These are phyloP conservation scores for Tragulus kanchil DNA, from an alignment of 2,113 vertebrate genomes.

Conservation along the genomic window DNA sequence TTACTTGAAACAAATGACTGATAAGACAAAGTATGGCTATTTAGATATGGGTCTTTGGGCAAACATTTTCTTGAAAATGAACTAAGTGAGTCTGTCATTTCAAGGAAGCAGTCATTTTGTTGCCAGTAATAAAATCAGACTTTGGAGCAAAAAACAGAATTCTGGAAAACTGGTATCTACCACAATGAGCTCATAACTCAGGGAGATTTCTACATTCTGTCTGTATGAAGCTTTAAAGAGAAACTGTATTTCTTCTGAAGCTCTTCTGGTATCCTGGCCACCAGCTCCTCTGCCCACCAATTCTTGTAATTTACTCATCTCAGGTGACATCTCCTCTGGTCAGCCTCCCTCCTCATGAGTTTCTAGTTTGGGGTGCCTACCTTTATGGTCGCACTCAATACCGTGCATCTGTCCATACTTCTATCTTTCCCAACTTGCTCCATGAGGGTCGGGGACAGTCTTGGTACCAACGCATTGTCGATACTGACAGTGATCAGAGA, in stretches of 20 bases:
- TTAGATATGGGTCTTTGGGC: background rate
- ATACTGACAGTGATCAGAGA: background rate
- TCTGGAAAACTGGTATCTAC: background rate
- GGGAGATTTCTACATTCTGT: background rate
- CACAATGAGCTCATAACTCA: background rate
- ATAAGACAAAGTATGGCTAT: background rate
- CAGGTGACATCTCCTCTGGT: background rate
- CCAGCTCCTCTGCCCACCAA: background rate
- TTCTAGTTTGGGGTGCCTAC: background rate
- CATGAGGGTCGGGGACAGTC: background rate
- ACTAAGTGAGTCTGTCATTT: background rate
- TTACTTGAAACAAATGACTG: background rate
- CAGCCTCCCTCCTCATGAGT: background rate
- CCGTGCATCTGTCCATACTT: background rate
- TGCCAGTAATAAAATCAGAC: background rate
- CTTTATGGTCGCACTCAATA: background rate
- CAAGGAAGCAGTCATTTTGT: background rate
- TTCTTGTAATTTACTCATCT: background rate
- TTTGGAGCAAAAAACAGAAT: background rate
- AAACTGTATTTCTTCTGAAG: background rate
- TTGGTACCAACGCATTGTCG: background rate
- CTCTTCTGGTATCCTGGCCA: background rate
- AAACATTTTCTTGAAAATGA: constrained; percentile 5
- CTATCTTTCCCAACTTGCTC: background rate
- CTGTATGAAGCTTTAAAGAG: background rate